These are phyloP conservation scores for Phengaris alcon DNA, from an alignment of 2,888 invertebrate genomes.

Conservation along the genomic window DNA sequence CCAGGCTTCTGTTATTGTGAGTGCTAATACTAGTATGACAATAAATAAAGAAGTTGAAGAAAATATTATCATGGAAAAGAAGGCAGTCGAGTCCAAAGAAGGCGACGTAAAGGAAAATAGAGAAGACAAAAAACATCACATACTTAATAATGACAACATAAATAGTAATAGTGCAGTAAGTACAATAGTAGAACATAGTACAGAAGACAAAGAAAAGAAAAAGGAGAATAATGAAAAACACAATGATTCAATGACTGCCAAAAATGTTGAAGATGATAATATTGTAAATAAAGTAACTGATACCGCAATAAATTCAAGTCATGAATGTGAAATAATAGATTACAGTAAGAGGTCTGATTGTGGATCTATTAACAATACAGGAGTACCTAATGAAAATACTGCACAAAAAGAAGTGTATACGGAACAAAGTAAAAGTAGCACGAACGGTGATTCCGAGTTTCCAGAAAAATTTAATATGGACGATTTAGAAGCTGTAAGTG, in stretches of 20 bases:
- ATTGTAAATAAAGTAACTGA: not conserved
- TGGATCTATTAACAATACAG: not conserved
- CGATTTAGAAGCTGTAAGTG: constrained; percentile 44
- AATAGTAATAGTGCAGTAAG: not conserved
- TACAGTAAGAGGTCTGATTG: not conserved
- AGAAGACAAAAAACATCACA: not conserved
- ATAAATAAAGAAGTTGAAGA: not conserved
- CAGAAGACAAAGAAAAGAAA: not conserved
- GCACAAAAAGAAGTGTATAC: not conserved
- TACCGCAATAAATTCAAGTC: not conserved
- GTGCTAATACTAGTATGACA: not conserved
- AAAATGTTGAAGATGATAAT: not conserved
- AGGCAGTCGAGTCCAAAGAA: not conserved
- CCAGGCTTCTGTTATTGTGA: not conserved
- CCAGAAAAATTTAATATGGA: constrained; percentile 40
- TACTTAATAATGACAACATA: not conserved
- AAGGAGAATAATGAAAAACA: not conserved
- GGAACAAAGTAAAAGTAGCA: constrained; percentile 17
- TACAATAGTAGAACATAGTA: not conserved
- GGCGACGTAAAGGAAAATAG: not conserved
- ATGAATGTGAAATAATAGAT: not conserved
- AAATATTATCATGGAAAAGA: not conserved
- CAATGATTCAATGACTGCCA: not conserved
- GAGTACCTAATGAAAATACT: not conserved
- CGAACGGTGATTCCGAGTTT: constrained; percentile 31